Base-by-base conservation (phyloP, 2,888 invertebrate genomes). In the Coecobrya sp. region DNA sequence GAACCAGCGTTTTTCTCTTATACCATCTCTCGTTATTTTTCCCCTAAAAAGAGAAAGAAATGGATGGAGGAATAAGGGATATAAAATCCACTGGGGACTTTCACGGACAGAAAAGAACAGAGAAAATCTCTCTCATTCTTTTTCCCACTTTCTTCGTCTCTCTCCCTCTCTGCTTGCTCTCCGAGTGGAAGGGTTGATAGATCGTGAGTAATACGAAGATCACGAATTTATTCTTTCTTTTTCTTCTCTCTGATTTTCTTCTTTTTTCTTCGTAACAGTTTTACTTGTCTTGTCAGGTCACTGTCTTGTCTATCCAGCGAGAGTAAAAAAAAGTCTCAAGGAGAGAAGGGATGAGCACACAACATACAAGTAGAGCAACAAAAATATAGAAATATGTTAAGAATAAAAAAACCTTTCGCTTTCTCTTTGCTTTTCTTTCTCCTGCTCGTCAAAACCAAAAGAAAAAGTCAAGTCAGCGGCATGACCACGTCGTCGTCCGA, bases 121-220 rank as follows among this genome's bases (percentile, higher is more conserved):
- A 36, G 27, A 55, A 55, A 81, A 13, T 42, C 52, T 55, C 36
- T 59, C 76, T 70, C 36, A 79, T 52, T 25, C 27, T 49, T 79
- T 79, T 49, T 49, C 5, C 16, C 25, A 19, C 22, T 25, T 3
- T 11, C 19, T 49, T 49, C 49, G 10, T 13, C 13, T 3, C 10
- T 1, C 7, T 49, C 27, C 11, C 25, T 25, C 16, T 65, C 59
- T 82, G 36, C 13, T 42, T 42, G 10, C 55, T 55, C 19, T 55
- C 55, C 55, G 25, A 55, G 30, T 81, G 30, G 55, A 81, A 55
- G 30, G 68, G 68, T 68, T 68, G 65, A 86, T 55, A 76, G 73
- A 87, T 76, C 87, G 76, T 73, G 87, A 87, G 76, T 87, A 73
- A 59, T 87, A 87, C 49, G 68, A 87, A 68, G 73, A 87, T 87